phyloP scores from a whole-genome alignment of 2,113 vertebrate genomes.

The Trematocara stigmaticum region DNA sequence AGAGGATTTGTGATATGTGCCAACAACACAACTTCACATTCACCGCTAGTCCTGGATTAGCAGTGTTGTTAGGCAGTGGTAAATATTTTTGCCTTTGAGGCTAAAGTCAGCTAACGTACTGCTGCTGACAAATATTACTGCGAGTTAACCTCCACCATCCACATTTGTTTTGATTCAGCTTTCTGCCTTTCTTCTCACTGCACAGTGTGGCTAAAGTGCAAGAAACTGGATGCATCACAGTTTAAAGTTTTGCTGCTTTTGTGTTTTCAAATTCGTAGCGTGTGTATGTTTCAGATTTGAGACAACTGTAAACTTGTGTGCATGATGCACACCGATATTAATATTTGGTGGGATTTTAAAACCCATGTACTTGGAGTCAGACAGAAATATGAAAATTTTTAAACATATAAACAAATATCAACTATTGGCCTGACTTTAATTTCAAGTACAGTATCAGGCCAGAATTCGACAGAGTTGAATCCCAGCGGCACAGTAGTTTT shows the following conservation, averaged over 20 bases:
- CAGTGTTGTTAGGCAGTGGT: not conserved
- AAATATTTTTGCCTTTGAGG: not conserved
- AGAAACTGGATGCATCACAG: not conserved
- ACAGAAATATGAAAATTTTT: not conserved
- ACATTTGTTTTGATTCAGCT: not conserved
- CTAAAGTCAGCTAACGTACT: not conserved
- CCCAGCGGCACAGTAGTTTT: not conserved
- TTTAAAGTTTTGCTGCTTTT: not conserved
- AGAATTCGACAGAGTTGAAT: not conserved
- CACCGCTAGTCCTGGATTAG: not conserved
- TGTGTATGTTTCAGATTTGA: not conserved
- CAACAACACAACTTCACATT: not conserved
- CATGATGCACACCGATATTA: no score
- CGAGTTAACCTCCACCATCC: not conserved
- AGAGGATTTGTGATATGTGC: not conserved
- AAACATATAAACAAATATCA: not conserved
- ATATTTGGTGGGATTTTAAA: not conserved
- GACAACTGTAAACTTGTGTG: not conserved
- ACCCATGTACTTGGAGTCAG: not conserved
- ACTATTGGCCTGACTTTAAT: not conserved
- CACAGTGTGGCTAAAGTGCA: not conserved
- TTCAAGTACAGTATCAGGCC: not conserved
- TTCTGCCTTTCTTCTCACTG: not conserved
- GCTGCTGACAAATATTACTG: not conserved
- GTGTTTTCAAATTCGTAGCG: not conserved